Evolutionary conservation across 2,113 vertebrate genomes (phyloP), one percentile per base, ranked within the genome.

Genomic region (Catharus bicknelli): DNA sequence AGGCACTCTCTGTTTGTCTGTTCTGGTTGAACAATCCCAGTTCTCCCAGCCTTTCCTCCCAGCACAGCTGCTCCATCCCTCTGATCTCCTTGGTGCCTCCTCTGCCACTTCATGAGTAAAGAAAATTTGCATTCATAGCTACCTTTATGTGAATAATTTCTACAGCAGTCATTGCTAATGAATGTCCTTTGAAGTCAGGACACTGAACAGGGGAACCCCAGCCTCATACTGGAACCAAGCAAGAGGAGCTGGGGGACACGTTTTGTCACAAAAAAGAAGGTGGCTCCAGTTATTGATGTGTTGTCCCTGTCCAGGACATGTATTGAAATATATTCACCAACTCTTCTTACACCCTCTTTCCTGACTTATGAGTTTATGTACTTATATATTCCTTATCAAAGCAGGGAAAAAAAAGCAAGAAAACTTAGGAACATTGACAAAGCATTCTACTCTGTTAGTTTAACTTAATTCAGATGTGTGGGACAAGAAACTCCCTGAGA

Each of bases 1-100:
- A n/a, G n/a, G n/a, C n/a, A n/a, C n/a, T n/a, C n/a, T n/a, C n/a
- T n/a, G n/a, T n/a, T n/a, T n/a, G n/a, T n/a, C n/a, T n/a, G n/a
- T n/a, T n/a, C n/a, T n/a, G n/a, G n/a, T n/a, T n/a, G 12, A 20
- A 18, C 12, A 70, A 30, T 0, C 20, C 30, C 25, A 43, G 0
- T 1, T 34, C 29, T 59, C 54, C 1, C 45, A 82, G 36, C 64
- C 15, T 23, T 50, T 23, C 29, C 36, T 42, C 43, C 2, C 3
- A 11, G 78, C 54, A 59, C 54, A 82, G 55, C 45, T 51, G 30
- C 36, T 69, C 64, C 43, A 59, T 9, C 53, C 29, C 54, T 69
- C 29, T 68, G 78, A 58, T 81, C 22, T 1, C 14, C 63, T 17
- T 3, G 48, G 18, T 43, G 10, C 16, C 53, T 47, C 13, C 78